Evolutionary conservation across 2,888 invertebrate genomes (phyloP).

Genomic region (Andrena flavipes): DNA sequence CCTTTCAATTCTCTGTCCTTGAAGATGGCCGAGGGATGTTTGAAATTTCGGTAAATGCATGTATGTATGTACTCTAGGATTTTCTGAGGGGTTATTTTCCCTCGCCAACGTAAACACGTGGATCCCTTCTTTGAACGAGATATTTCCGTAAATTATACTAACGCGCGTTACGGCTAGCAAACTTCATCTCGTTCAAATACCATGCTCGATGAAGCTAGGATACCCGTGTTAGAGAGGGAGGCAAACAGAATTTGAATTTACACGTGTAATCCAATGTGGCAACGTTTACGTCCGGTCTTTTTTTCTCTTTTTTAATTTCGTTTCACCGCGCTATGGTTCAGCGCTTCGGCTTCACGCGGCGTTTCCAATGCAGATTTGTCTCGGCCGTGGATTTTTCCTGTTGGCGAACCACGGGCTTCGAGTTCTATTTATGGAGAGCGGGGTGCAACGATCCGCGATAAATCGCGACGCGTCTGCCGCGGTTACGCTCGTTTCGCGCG

Average conservation of each 20-base stretch:
- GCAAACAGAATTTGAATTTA: conserved; percentile 28
- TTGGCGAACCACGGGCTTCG: not conserved
- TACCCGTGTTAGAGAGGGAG: not conserved
- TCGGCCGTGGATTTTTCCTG: conserved; percentile 7
- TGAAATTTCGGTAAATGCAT: not conserved
- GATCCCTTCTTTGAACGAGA: not conserved
- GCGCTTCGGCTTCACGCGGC: not conserved
- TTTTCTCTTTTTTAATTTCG: not conserved
- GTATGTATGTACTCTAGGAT: not conserved
- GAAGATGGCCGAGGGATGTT: not conserved
- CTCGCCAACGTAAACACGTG: too few species aligned
- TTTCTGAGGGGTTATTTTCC: not conserved
- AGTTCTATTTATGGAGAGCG: conserved; percentile 27
- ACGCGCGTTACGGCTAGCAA: not conserved
- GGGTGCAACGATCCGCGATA: conserved; percentile 21
- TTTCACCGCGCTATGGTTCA: not conserved
- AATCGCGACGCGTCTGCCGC: conserved; percentile 16
- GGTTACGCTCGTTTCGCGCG: conserved; percentile 6
- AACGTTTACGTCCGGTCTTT: not conserved
- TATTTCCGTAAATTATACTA: not conserved
- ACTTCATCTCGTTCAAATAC: conserved; percentile 28
- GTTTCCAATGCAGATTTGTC: conserved; percentile 32
- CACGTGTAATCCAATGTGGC: conserved; percentile 29
- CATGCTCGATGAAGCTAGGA: conserved; percentile 7
- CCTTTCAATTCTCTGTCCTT: not conserved